phyloP scores from a whole-genome alignment of 2,797 vertebrate genomes.

The Tapera naevia region DNA sequence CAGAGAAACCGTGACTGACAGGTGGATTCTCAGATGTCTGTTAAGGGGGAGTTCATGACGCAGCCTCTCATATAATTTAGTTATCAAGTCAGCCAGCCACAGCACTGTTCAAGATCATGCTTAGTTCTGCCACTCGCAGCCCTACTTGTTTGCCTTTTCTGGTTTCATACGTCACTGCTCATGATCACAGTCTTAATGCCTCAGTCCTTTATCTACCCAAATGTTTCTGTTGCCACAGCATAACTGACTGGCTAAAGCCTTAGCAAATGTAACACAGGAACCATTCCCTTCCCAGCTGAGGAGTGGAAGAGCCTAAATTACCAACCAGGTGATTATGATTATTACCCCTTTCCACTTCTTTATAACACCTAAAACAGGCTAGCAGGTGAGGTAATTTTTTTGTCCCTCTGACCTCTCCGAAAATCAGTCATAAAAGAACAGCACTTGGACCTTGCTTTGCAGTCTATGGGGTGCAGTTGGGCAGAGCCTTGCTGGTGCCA shows the following conservation, averaged over 20 bases:
- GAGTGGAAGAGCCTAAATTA: neutral
- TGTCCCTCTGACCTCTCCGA: neutral
- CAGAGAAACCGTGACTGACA: conserved; percentile 11
- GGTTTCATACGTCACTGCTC: neutral
- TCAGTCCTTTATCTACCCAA: conserved; percentile 7
- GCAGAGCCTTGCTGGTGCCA: neutral
- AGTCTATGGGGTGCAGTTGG: neutral
- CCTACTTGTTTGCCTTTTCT: conserved; percentile 8
- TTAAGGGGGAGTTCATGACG: conserved; percentile 31
- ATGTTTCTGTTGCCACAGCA: neutral
- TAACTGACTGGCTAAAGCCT: neutral
- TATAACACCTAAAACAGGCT: neutral
- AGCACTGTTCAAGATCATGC: conserved; percentile 6
- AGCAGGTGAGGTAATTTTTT: neutral
- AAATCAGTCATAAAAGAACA: neutral
- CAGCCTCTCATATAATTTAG: conserved; percentile 50
- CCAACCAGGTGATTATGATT: neutral
- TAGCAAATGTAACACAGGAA: neutral
- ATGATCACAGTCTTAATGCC: neutral
- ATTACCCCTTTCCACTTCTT: neutral
- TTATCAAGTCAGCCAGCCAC: conserved; percentile 28
- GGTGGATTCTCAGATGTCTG: conserved; percentile 24
- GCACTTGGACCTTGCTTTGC: neutral
- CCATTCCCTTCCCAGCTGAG: neutral
- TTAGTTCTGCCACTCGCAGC: conserved; percentile 21